Evolutionary conservation across 2,797 vertebrate genomes (phyloP), one percentile per base, ranked within the genome.

Genomic region (Acipenser ruthenus): DNA sequence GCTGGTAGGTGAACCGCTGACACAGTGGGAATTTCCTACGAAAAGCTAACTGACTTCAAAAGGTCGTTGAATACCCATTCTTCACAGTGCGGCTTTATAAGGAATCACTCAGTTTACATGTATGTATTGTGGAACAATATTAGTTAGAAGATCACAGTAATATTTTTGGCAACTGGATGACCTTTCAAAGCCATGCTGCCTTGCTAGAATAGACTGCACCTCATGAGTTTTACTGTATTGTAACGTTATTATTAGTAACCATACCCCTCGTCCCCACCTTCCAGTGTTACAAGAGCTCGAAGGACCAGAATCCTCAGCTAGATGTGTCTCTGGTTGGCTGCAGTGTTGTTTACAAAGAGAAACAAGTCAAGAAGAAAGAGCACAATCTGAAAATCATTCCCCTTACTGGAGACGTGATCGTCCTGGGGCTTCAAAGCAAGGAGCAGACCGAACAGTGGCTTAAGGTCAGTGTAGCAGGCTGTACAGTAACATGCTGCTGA

Each of bases 371-470:
- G 75, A 94, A 92, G 74, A 95, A 96, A 73, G 95, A 97, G 74
- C 95, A 99, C 85, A 98, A 93, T 72, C 84, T 99, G 81, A 98
- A 98, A 87, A 95, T 99, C 80, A 80, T 86, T 0, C 96, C 95
- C 0, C 83, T 83, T 6, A 93, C 90, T 0, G 90, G 93, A 0
- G 97, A 99, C 0, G 91, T 96, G 75, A 96, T 99, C 0, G 97
- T 99, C 62, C 84, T 99, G 80, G 95, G 95, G 6, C 86, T 98
- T 64, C 95, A 99, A 85, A 99, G 97, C 86, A 93, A 89, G 77
- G 96, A 99, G 70, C 97, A 99, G 77, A 92, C 94, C 0, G 95
- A 98, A 80, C 94, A 96, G 84, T 99, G 97, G 97, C 87, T 98
- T 67, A 90, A 91, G 90, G 94, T 94, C 70, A 69, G 73, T 55